These are phyloP conservation scores for Callipepla californica DNA, from an alignment of 2,113 vertebrate genomes.

Conservation along the genomic window DNA sequence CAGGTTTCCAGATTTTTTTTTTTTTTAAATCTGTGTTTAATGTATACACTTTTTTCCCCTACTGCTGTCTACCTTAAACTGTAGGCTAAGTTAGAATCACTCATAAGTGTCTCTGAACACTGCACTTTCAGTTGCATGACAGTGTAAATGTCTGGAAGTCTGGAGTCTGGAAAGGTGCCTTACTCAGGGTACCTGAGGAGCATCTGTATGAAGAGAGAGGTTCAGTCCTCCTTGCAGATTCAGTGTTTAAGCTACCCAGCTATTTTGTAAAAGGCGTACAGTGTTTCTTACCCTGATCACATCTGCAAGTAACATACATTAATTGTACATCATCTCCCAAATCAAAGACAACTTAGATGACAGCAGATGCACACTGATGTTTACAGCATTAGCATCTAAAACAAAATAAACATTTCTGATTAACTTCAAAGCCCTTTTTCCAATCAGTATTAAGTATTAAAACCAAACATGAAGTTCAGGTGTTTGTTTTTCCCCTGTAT, in stretches of 20 bases:
- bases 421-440: background rate
- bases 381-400: background rate
- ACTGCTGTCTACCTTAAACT: background rate
- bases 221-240: background rate
- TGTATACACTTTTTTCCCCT: background rate
- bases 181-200: background rate
- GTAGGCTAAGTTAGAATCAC: background rate
- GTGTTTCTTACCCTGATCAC: background rate
- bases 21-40: background rate
- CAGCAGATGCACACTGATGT: background rate
- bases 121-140: background rate
- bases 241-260: background rate
- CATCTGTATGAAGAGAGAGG: background rate
- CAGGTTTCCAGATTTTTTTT: background rate
- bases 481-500: background rate
- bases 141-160: background rate
- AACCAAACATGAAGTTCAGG: background rate
- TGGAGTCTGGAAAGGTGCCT: background rate
- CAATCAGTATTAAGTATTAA: background rate
- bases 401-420: background rate
- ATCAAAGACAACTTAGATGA: background rate
- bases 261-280: background rate
- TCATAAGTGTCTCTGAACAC: background rate
- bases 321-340: background rate
- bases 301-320: fast-evolving